Evolutionary conservation across 1,140 invertebrate species (phyloP), one percentile per base, ranked within the genome.

Genomic region (Holcopasites calliopsidis): DNA sequence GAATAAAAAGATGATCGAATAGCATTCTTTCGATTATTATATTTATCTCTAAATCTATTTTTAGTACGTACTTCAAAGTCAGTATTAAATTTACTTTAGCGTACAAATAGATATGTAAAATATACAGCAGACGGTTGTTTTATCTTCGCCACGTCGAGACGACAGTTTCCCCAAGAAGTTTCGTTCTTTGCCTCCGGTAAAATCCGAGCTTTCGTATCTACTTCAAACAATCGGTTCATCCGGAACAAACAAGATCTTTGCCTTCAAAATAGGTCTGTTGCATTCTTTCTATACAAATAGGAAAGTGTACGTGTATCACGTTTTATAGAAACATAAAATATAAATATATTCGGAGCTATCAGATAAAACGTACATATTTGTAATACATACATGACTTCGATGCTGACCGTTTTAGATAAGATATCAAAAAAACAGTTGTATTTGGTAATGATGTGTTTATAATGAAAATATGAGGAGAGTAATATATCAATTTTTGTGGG

Each of bases 151-250:
- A 16, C 3, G 18, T 28, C 4, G 6, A 7, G 47, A 21, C 16
- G 26, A 13, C 54, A 4, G 28, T 23, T 23, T 57, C n/a, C 16
- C n/a, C 28, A 10, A 69, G 50, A 54, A 23, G 18, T 6, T 21
- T 18, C 21, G 28, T 6, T 10, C 8, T 50, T 26, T 38, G 23
- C 49, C 44, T 42, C 54, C 1, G n/a, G 66, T 35, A 49, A 57
- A 69, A 69, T 23, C 47, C 44, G n/a, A n/a, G 28, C 38, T 44
- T 23, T 28, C 33, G 33, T 50, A 71, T 61, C 57, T 28, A 21
- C 44, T 18, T 61, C 35, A 62, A 72, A 72, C 33, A 71, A 61
- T 50, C 57, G 69, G 33, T 18, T 61, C 42, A 8, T 23, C 35
- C 57, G 47, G 42, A 62, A 35, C 44, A 62, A 72, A 61, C 35